A percentile compares a stretch with the other conserved stretches of the same genome.
Evolutionary conservation across 2,797 vertebrate species (phyloP).

Genomic region (Lemur catta): DNA sequence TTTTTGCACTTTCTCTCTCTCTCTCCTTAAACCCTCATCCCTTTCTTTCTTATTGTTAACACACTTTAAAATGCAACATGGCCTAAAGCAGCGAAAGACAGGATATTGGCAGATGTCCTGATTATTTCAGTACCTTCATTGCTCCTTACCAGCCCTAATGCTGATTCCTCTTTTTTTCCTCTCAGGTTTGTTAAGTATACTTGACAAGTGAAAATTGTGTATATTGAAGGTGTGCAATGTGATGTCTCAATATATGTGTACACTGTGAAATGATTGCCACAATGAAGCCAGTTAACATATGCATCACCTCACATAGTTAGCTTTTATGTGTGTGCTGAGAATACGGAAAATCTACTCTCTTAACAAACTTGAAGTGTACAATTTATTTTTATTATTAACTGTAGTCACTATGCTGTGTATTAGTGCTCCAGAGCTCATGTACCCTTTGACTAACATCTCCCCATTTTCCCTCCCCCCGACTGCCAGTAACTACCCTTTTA

Average conservation of each 20-base stretch:
- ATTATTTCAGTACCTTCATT: neutral
- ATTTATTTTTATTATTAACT: neutral
- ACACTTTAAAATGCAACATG: neutral
- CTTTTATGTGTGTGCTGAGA: neutral
- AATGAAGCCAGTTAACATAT: neutral
- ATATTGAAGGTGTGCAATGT: neutral
- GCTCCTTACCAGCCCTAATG: neutral
- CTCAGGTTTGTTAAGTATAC: neutral
- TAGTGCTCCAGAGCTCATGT: neutral
- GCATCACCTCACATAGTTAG: neutral
- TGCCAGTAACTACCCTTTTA: neutral
- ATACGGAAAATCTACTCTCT: neutral
- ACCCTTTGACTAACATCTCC: neutral
- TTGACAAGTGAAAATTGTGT: neutral
- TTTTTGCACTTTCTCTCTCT: neutral
- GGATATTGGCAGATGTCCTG: neutral
- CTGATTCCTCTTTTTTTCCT: neutral
- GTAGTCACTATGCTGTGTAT: neutral
- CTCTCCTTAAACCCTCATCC: neutral
- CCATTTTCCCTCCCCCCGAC: neutral
- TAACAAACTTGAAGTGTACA: neutral
- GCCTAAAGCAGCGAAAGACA: neutral
- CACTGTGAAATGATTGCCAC: neutral
- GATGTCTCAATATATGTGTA: neutral
- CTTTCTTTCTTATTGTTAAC: neutral